A percentile compares a stretch with the other conserved stretches of the same genome.
Evolutionary conservation across 2,113 vertebrate species (phyloP).

Genomic region (Aleadryas rufinucha): DNA sequence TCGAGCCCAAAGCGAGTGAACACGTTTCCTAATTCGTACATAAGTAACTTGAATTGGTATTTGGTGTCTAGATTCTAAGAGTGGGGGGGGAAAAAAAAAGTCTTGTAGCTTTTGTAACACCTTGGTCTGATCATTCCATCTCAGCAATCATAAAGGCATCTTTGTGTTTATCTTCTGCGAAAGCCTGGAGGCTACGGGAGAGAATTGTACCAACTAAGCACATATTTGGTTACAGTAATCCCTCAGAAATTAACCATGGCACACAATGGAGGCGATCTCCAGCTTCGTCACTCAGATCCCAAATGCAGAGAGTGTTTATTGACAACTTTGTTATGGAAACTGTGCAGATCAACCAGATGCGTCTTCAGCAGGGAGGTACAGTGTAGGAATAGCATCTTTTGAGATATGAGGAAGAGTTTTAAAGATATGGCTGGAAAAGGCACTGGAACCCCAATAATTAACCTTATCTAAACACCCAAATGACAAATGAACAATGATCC

Average conservation of each 20-base stretch:
- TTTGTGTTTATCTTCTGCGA: constrained; percentile 30
- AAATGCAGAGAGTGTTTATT: background rate
- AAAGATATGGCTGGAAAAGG: background rate
- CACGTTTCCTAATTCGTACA: background rate
- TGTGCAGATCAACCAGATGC: background rate
- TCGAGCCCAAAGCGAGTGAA: background rate
- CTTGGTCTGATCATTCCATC: constrained; percentile 10
- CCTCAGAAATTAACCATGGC: constrained; percentile 36
- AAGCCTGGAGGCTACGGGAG: constrained; percentile 36
- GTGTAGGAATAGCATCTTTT: background rate
- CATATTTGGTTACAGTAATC: constrained; percentile 42
- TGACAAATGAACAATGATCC: background rate
- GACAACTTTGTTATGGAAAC: constrained; percentile 32
- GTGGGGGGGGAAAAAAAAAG: background rate
- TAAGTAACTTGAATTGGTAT: background rate
- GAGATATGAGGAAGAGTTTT: background rate
- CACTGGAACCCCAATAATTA: background rate
- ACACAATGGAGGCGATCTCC: constrained; percentile 23
- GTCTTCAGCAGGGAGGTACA: background rate
- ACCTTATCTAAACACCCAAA: background rate
- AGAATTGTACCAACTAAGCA: constrained; percentile 7
- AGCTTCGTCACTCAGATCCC: background rate
- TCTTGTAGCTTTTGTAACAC: background rate
- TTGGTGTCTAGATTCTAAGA: background rate
- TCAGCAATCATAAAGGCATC: constrained; percentile 20